Percentiles rank a stretch among this genome's conserved stretches.
These are phyloP conservation scores for Adelognathus sp. DNA, from an alignment of 2,888 invertebrate species.

Conservation along the genomic window DNA sequence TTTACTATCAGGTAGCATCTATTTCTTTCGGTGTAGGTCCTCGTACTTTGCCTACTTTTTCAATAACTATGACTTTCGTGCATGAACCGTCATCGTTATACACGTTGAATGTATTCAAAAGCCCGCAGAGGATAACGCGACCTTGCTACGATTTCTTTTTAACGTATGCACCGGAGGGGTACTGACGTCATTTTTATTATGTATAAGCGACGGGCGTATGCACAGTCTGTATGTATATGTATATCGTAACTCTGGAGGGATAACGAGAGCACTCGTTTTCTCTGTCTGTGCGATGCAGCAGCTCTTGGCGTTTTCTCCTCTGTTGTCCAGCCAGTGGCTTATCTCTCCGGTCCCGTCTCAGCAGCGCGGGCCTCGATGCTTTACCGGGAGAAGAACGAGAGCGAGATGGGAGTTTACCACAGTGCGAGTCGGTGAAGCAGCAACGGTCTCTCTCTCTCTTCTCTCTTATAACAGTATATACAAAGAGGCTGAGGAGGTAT, in stretches of 20 bases:
- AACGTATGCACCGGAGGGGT: slow-evolving; percentile 43
- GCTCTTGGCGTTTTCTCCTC: slow-evolving; percentile 34
- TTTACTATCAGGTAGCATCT: too few relatives aligned
- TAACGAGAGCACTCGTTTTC: slow-evolving; percentile 55
- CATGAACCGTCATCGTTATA: neutral
- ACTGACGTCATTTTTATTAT: slow-evolving; percentile 60
- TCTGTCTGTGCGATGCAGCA: neutral
- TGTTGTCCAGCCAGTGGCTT: slow-evolving; percentile 47
- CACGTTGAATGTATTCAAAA: slow-evolving; percentile 6
- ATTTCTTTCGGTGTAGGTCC: too few relatives aligned
- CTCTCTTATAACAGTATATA: neutral
- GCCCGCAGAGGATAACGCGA: slow-evolving; percentile 33
- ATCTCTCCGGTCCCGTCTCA: slow-evolving; percentile 56
- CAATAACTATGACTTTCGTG: neutral
- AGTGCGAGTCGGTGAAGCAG: slow-evolving; percentile 2
- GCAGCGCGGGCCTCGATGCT: slow-evolving; percentile 20
- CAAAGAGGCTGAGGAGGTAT: slow-evolving; percentile 30
- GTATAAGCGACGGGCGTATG: slow-evolving; percentile 15
- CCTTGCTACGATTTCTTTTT: slow-evolving; percentile 55
- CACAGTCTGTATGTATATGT: too few relatives aligned
- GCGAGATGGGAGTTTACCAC: neutral
- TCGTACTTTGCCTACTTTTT: too few relatives aligned
- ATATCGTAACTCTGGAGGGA: slow-evolving; percentile 40
- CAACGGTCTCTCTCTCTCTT: too few relatives aligned
- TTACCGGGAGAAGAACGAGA: slow-evolving; percentile 49